Evolutionary conservation across 2,888 invertebrate species (phyloP), one percentile per base, ranked within the genome.

Genomic region (Autographa gamma): DNA sequence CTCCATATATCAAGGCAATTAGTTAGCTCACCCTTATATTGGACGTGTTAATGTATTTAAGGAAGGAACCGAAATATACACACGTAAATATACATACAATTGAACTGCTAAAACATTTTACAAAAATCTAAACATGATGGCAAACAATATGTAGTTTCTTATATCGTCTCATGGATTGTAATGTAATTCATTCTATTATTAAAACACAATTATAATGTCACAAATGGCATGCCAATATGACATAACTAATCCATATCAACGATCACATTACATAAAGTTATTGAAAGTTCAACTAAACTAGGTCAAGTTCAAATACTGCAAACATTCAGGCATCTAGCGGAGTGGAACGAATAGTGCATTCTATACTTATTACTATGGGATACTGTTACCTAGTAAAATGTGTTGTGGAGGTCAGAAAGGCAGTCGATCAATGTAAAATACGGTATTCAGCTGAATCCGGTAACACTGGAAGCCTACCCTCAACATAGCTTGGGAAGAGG

Each of bases 241-340:
- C 19, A 16, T 19, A 16, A 60, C 19, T 5, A 8, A 19, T 0
- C 7, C 48, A 60, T 64, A 13, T 41, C 25, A 31, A 25, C 18
- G 73, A 73, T 63, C 41, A 54, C 14, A 38, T 67, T 56, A 64
- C 69, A 16, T 56, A 34, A 41, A 13, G 25, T 25, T 25, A 56
- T 63, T 64, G 54, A 78, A 69, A 69, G 61, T 68, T 31, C 16
- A 56, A n/a, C 18, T 11, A 48, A 72, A 58, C 73, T 58, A 52
- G 77, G 73, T 77, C 69, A 69, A 69, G 69, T 78, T 74, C n/a
- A 48, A 19, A 66, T 11, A 25, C 13, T 18, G 19, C 25, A 25
- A 56, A 13, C 25, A 56, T 25, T 56, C 54, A 54, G 19, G 54
- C 60, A 60, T 41, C 14, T 60, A 18, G 1, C 8, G n/a, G 48